These are phyloP conservation scores for Vollenhovia emeryi DNA, from an alignment of 1,140 invertebrate genomes.

Conservation along the genomic window DNA sequence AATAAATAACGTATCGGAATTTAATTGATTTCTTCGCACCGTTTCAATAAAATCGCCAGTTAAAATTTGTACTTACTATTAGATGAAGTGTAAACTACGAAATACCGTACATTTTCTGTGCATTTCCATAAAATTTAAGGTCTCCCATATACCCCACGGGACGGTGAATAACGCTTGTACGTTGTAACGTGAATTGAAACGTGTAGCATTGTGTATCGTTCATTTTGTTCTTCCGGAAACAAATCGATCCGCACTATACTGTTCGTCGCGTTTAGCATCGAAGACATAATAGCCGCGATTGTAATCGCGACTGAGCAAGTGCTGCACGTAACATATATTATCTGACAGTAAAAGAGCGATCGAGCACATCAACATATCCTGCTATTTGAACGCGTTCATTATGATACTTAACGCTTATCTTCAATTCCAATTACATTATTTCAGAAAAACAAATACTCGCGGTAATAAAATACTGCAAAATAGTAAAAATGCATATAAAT, in stretches of 20 bases:
- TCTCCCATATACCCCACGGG: neutral
- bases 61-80: neutral
- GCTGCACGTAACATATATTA: constrained; percentile 39
- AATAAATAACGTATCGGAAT: neutral
- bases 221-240: constrained; percentile 27
- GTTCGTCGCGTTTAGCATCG: constrained; percentile 7
- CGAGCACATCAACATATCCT: neutral
- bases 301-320: constrained; percentile 36
- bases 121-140: constrained; percentile 25
- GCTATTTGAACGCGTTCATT: constrained; percentile 5
- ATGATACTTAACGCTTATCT: constrained; percentile 3
- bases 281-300: constrained; percentile 20
- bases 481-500: neutral
- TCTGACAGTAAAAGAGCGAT: constrained; percentile 34
- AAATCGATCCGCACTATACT: constrained; percentile 26
- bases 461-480: neutral
- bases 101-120: neutral
- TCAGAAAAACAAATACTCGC: neutral
- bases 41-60: neutral
- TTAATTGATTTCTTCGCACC: neutral
- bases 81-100: neutral
- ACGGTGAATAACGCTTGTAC: neutral
- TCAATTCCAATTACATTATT: neutral
- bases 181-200: neutral
- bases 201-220: constrained; percentile 15